These are phyloP conservation scores for Plotosus lineatus DNA, from an alignment of 2,113 vertebrate genomes.

Conservation along the genomic window DNA sequence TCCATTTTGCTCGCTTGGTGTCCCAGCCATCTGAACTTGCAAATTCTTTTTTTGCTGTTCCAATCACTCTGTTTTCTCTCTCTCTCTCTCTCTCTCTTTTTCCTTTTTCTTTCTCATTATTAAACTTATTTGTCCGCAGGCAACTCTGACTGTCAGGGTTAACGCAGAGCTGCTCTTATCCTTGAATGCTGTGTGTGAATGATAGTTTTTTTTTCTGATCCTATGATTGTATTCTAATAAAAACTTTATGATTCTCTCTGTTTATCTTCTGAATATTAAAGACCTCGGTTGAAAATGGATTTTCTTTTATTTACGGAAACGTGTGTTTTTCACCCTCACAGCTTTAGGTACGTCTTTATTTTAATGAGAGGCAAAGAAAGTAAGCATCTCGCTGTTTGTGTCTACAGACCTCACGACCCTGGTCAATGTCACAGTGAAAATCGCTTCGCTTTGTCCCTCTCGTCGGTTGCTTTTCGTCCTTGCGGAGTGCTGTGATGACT, in stretches of 20 bases:
- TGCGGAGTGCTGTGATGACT: background rate
- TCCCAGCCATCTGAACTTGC: background rate
- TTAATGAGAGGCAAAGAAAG: slow-evolving; percentile 40
- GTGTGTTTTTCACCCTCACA: slow-evolving; percentile 10
- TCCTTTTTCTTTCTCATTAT: background rate
- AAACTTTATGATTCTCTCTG: background rate
- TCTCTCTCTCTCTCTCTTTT: too few relatives aligned
- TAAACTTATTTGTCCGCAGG: background rate
- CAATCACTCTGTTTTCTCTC: too few relatives aligned
- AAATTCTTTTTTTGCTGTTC: too few relatives aligned
- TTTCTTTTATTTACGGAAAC: background rate
- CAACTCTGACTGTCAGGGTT: background rate
- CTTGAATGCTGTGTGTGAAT: background rate
- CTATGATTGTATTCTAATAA: background rate
- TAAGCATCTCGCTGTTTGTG: slow-evolving; percentile 38
- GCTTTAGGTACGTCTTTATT: slow-evolving; percentile 37
- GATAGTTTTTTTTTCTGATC: background rate
- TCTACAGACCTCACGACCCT: slow-evolving; percentile 37
- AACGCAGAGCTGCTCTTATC: background rate
- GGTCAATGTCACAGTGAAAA: slow-evolving; percentile 26
- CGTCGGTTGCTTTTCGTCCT: slow-evolving; percentile 10
- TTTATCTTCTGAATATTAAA: slow-evolving; percentile 9
- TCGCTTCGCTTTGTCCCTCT: background rate
- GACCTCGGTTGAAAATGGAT: background rate
- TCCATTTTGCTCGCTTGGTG: background rate